These are phyloP conservation scores for Stylophora pistillata DNA, from an alignment of 64 coral and sea anemone species.

Conservation along the genomic window DNA sequence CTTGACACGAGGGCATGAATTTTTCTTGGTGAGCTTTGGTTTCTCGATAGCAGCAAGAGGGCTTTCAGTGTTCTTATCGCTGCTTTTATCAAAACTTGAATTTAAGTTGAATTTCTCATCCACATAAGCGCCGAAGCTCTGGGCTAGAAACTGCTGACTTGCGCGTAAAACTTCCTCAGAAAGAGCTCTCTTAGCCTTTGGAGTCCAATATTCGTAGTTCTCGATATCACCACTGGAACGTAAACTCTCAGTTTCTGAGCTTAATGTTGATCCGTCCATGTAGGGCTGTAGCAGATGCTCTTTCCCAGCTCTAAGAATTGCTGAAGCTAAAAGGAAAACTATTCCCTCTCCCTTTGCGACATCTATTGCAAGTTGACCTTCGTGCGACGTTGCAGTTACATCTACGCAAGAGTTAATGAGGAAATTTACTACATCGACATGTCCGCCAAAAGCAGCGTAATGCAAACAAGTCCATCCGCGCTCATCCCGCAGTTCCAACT, in stretches of 20 bases:
- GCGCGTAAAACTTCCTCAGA: conserved; percentile 79
- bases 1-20: conserved; percentile 13
- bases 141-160: conserved; percentile 70
- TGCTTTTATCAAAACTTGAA: conserved; percentile 37
- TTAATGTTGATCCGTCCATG: conserved; percentile 66
- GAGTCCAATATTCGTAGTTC: not conserved
- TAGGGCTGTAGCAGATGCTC: conserved; percentile 76
- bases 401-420: conserved; percentile 75
- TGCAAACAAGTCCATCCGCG: conserved; percentile 89
- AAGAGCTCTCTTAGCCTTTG: conserved; percentile 29
- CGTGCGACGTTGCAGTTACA: conserved; percentile 54
- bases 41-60: not conserved
- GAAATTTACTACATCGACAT: conserved; percentile 70
- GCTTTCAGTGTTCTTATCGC: conserved; percentile 1
- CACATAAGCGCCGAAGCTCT: conserved; percentile 47
- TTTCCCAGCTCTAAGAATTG: conserved; percentile 82
- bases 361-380: conserved; percentile 83
- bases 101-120: conserved; percentile 76
- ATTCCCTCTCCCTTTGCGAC: conserved; percentile 87
- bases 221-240: conserved; percentile 42
- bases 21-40: conserved; percentile 22
- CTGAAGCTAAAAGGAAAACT: conserved; percentile 80
- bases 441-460: conserved; percentile 71
- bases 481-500: conserved; percentile 71
- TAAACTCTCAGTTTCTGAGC: conserved; percentile 37